These are phyloP conservation scores for Cololabis saira DNA, from an alignment of 2,113 vertebrate genomes.

Conservation along the genomic window DNA sequence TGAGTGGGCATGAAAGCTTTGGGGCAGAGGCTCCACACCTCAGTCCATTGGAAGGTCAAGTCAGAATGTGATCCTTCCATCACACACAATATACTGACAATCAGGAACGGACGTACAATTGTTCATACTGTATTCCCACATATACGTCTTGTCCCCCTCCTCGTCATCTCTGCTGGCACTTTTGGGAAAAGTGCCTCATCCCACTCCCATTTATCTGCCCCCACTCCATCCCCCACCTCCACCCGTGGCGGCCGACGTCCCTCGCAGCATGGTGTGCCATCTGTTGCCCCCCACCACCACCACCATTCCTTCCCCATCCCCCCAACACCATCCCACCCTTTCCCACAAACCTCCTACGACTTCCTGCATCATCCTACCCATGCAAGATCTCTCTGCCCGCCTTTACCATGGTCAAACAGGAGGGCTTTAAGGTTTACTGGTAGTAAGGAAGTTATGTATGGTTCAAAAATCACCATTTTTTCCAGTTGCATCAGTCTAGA, in stretches of 20 bases:
- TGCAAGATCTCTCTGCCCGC: conserved; percentile 66
- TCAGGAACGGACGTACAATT: conserved; percentile 45
- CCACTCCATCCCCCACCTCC: conserved; percentile 61
- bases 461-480: neutral
- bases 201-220: conserved; percentile 72
- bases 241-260: conserved; percentile 84
- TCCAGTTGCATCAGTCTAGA: neutral
- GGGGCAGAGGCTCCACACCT: conserved; percentile 67
- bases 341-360: conserved; percentile 60
- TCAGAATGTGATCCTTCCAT: conserved; percentile 42
- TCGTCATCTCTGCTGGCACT: conserved; percentile 81
- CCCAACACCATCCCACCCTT: conserved; percentile 53
- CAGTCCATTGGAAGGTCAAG: conserved; percentile 47
- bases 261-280: conserved; percentile 84
- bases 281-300: conserved; percentile 74
- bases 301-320: neutral
- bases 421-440: conserved; percentile 19
- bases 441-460: conserved; percentile 4
- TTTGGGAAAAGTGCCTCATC: conserved; percentile 72
- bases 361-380: conserved; percentile 69
- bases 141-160: conserved; percentile 59
- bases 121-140: conserved; percentile 21
- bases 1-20: conserved; percentile 35
- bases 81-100: conserved; percentile 53
- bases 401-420: conserved; percentile 62